phyloP scores from a whole-genome alignment of 2,113 vertebrate species.

The Catharus fuscescens region DNA sequence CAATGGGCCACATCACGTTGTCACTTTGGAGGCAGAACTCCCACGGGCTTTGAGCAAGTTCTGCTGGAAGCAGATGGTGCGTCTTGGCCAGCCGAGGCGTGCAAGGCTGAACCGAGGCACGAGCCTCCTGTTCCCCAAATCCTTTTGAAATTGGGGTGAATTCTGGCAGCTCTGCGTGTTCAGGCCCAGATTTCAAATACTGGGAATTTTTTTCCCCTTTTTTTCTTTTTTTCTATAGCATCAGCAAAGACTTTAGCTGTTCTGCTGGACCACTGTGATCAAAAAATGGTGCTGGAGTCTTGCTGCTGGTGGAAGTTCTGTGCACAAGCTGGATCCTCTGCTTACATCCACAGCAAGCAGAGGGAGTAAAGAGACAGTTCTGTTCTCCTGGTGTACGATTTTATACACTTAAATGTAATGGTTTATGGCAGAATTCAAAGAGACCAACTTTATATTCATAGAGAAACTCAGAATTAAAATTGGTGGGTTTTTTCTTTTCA shows the following conservation, averaged over 20 bases:
- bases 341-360: background rate
- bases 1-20: background rate
- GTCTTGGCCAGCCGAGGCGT: background rate
- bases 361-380: background rate
- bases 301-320: background rate
- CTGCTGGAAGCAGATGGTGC: conserved; percentile 26
- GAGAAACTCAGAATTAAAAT: conserved; percentile 6
- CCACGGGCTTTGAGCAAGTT: background rate
- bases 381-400: background rate
- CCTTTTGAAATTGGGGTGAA: background rate
- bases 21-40: conserved; percentile 47
- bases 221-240: background rate
- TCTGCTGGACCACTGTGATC: background rate
- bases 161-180: background rate
- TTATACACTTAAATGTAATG: background rate
- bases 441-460: background rate
- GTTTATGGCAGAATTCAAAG: background rate
- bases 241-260: background rate
- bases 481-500: background rate
- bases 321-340: background rate
- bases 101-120: background rate
- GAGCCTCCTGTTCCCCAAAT: background rate
- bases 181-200: background rate
- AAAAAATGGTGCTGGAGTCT: background rate
- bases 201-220: rapidly evolving